Base-by-base conservation (phyloP, 2,113 vertebrate species). In the Misgurnus mizolepis region DNA sequence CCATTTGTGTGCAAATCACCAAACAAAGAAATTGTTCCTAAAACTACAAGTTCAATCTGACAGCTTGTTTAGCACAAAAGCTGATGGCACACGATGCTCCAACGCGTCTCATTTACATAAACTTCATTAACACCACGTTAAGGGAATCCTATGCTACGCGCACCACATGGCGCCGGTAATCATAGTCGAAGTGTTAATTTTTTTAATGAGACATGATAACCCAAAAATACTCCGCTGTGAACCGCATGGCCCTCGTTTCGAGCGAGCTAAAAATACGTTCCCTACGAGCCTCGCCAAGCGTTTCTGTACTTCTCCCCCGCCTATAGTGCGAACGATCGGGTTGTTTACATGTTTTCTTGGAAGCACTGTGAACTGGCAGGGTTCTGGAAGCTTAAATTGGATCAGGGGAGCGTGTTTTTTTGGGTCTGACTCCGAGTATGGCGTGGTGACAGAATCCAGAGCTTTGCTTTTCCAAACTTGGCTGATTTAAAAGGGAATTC, bases 401-500 rank as follows among this genome's bases (percentile, higher is more conserved):
- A 81, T 49, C 41, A 62, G 17, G 67, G 4, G 56, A 47, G 64
- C 6, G 17, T 49, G 62, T 68, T 53, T 45, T 65, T 75, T 55
- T 12, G 70, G 74, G 43, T 67, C 43, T 64, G 64, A 84, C 62
- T 81, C 73, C 40, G 67, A 73, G 69, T 74, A 73, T 47, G 62
- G 79, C 62, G 9, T 9, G 15, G n/a, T 53, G 72, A 78, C 53
- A 82, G 62, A 70, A 47, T 69, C 41, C 60, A 50, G 15, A 67
- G 56, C 66, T 83, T 68, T 4, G 55, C 62, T 80, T 80, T 72
- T 68, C 79, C 75, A 74, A 81, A 81, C 62, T 76, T 70, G 66
- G 80, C 71, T 67, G 72, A 80, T 82, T 80, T 81, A 81, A 73
- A 65, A 71, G 83, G 83, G 83, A 79, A 81, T 84, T 84, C 83